phyloP scores from a whole-genome alignment of 2,888 invertebrate genomes.

The Drosophila pullipes region DNA sequence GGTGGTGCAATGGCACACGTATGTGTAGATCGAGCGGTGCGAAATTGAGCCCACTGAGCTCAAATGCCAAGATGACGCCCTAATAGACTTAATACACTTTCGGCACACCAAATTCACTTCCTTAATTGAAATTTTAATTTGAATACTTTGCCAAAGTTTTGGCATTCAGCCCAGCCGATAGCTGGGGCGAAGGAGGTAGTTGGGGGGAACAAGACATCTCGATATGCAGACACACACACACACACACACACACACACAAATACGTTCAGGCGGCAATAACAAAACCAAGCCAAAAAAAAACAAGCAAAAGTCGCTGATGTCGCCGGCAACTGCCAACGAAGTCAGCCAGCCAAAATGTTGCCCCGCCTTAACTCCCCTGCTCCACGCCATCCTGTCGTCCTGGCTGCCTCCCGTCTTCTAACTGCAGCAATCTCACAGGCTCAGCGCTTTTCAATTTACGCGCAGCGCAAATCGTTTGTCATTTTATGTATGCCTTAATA shows the following conservation, averaged over 20 bases:
- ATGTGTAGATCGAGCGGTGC: conserved; percentile 37
- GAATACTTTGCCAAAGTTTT: conserved; percentile 81
- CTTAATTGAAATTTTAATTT: conserved; percentile 82
- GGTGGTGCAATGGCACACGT: conserved; percentile 32
- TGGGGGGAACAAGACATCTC: conserved; percentile 2
- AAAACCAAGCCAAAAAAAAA: conserved; percentile 57
- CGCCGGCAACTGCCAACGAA: conserved; percentile 47
- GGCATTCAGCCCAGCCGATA: conserved; percentile 65
- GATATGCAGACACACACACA: conserved; percentile 8
- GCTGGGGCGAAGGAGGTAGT: background rate
- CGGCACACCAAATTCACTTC: conserved; percentile 80
- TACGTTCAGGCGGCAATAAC: conserved; percentile 59
- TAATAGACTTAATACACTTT: conserved; percentile 80
- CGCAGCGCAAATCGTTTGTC: conserved; percentile 77
- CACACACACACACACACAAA: conserved; percentile 19
- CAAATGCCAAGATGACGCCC: conserved; percentile 76
- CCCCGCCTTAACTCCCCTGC: background rate
- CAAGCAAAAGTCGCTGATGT: conserved; percentile 68
- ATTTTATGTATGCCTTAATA: conserved; percentile 75
- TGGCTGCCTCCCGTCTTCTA: conserved; percentile 18
- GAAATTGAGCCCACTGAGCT: conserved; percentile 41
- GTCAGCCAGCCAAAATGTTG: conserved; percentile 16
- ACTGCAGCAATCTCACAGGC: conserved; percentile 65
- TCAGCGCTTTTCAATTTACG: conserved; percentile 79
- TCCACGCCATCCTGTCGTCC: background rate